phyloP scores from a whole-genome alignment of 2,888 invertebrate species.

The Aphidoletes aphidimyza region DNA sequence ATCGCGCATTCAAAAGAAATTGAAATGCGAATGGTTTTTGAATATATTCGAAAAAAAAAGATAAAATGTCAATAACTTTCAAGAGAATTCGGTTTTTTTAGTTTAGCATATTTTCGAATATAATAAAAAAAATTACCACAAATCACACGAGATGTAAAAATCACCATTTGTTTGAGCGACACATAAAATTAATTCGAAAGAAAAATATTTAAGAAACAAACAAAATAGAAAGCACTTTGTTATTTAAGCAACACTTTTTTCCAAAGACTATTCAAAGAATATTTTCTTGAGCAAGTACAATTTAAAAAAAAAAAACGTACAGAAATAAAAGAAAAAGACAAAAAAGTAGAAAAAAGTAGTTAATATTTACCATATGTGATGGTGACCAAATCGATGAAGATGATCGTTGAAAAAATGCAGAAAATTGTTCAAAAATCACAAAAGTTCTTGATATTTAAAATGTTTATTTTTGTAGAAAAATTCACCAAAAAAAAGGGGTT shows the following conservation, averaged over 20 bases:
- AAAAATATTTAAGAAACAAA: not conserved
- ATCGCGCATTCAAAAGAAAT: not conserved
- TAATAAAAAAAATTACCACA: constrained; percentile 31
- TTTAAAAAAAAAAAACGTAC: not conserved
- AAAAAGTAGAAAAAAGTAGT: not conserved
- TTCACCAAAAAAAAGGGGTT: constrained; percentile 17
- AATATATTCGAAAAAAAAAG: not conserved
- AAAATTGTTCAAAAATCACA: constrained; percentile 23
- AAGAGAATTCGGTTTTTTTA: not conserved
- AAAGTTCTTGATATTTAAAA: not conserved
- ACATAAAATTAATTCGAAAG: not conserved
- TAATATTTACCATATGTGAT: constrained; percentile 33
- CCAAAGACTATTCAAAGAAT: not conserved
- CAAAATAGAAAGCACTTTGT: not conserved
- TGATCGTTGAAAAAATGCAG: not conserved
- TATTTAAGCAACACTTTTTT: not conserved
- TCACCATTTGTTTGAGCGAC: not conserved
- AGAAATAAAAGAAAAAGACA: not conserved
- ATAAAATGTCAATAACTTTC: not conserved
- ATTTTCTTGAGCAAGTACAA: not conserved
- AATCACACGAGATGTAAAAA: not conserved
- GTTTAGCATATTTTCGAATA: not conserved
- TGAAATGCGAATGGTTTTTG: not conserved
- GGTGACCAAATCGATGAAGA: not conserved
- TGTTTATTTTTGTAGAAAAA: not conserved